Conservation (phyloP, 2,113 vertebrate genomes). For the Lampris incognitus region DNA sequence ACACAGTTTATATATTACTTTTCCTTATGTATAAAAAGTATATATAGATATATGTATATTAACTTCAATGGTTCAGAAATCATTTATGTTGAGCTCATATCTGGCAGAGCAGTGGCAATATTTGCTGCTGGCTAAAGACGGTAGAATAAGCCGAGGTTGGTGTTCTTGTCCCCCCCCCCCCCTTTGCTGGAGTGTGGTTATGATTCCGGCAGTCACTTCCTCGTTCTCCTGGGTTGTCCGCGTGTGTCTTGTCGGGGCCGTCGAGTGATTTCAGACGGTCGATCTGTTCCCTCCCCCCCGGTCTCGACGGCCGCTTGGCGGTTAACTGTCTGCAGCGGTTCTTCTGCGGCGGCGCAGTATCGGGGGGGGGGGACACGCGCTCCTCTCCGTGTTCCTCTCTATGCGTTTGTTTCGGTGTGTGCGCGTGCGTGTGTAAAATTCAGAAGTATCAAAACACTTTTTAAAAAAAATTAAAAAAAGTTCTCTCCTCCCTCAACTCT, state of each 20-base stretch:
- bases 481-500: constrained; percentile 17
- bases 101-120: constrained; percentile 72
- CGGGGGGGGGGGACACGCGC: constrained; percentile 23
- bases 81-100: constrained; percentile 75
- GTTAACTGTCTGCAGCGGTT: constrained; percentile 31
- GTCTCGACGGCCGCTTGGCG: constrained; percentile 28
- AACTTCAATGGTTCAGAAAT: constrained; percentile 76
- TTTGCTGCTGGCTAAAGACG: constrained; percentile 74
- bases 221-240: constrained; percentile 46
- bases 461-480: constrained; percentile 30
- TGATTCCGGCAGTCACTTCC: constrained; percentile 60
- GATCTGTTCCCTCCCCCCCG: constrained; percentile 53
- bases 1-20: constrained; percentile 85
- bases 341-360: constrained; percentile 60
- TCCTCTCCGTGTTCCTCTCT: neutral
- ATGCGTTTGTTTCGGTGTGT: constrained; percentile 31
- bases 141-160: constrained; percentile 58
- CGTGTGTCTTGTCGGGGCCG: constrained; percentile 40
- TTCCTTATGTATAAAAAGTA: constrained; percentile 84
- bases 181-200: constrained; percentile 56
- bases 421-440: too few relatives aligned
- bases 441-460: too few relatives aligned
- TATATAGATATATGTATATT: constrained; percentile 85
- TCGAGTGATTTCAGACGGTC: constrained; percentile 57
- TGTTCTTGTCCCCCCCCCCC: constrained; percentile 32